Evolutionary conservation across 30 jellyfish, hydroid and myxozoan genomes (phyloP).

Genomic region (Rhopilema esculentum): DNA sequence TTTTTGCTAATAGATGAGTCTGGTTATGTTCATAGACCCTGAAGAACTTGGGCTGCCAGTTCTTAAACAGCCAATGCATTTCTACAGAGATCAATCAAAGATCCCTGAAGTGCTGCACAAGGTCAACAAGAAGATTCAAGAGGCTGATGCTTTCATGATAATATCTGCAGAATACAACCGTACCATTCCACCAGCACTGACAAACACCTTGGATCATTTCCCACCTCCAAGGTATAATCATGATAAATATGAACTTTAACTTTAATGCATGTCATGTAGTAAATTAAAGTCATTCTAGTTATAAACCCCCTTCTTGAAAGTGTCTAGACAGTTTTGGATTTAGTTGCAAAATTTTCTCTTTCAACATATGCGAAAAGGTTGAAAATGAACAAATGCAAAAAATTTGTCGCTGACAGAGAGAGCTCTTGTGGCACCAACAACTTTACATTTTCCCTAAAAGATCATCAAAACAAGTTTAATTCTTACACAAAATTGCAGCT

Average conservation of each 20-base stretch:
- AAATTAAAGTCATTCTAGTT: too few relatives aligned
- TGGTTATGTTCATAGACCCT: conserved; percentile 67
- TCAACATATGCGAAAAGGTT: too few relatives aligned
- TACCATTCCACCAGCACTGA: conserved; percentile 86
- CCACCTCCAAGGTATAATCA: conserved; percentile 83
- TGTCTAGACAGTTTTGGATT: too few relatives aligned
- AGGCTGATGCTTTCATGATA: conserved; percentile 84
- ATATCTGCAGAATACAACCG: conserved; percentile 90
- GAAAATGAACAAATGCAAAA: too few relatives aligned
- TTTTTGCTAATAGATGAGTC: neutral
- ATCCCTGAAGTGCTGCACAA: conserved; percentile 76
- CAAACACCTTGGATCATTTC: conserved; percentile 79
- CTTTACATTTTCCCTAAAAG: too few relatives aligned
- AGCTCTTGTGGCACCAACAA: too few relatives aligned
- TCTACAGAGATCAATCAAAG: conserved; percentile 81
- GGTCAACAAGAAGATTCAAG: conserved; percentile 67
- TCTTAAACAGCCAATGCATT: conserved; percentile 84
- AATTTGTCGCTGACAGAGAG: too few relatives aligned
- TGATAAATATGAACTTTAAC: neutral
- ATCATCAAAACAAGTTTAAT: too few relatives aligned
- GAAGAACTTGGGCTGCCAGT: conserved; percentile 79
- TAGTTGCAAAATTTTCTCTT: too few relatives aligned
- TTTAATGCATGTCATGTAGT: neutral
- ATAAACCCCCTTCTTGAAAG: too few relatives aligned
- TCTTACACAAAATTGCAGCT: too few relatives aligned